Conservation (phyloP, 53 echinoderm and acorn worm species). For the Mesocentrotus franciscanus region DNA sequence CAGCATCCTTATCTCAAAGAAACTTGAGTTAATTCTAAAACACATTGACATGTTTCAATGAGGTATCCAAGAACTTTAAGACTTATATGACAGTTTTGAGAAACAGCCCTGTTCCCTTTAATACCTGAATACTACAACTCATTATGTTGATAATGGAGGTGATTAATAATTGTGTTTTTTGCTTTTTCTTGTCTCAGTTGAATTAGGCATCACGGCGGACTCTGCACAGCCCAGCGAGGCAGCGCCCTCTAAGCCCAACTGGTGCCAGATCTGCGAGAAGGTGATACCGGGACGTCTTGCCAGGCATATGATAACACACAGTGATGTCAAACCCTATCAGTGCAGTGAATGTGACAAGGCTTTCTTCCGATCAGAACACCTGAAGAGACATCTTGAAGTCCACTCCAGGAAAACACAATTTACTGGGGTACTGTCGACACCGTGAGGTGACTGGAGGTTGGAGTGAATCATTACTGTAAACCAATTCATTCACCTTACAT, state of each 20-base stretch:
- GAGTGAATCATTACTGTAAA: too few relatives aligned
- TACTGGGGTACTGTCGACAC: not conserved
- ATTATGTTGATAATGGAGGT: too few relatives aligned
- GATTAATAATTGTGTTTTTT: not conserved
- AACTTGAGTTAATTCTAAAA: too few relatives aligned
- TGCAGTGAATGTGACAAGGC: conserved; percentile 15
- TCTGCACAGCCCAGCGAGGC: not conserved
- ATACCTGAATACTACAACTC: too few relatives aligned
- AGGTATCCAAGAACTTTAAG: too few relatives aligned
- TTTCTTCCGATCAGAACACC: conserved; percentile 20
- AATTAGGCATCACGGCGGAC: conserved; percentile 1
- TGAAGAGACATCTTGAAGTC: not conserved
- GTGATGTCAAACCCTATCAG: not conserved
- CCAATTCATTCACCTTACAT: too few relatives aligned
- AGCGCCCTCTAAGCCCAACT: not conserved
- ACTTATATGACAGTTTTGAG: too few relatives aligned
- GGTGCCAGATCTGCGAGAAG: conserved; percentile 27
- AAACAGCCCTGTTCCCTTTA: too few relatives aligned
- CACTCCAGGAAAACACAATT: not conserved
- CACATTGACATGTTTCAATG: too few relatives aligned
- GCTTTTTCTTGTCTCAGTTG: conserved; percentile 10
- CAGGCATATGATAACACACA: conserved; percentile 13
- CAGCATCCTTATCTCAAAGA: too few relatives aligned
- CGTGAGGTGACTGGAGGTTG: not conserved
- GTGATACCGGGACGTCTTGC: not conserved